Evolutionary conservation across 2,888 invertebrate genomes (phyloP), one percentile per base, ranked within the genome.

Genomic region (Xylophagus ater): DNA sequence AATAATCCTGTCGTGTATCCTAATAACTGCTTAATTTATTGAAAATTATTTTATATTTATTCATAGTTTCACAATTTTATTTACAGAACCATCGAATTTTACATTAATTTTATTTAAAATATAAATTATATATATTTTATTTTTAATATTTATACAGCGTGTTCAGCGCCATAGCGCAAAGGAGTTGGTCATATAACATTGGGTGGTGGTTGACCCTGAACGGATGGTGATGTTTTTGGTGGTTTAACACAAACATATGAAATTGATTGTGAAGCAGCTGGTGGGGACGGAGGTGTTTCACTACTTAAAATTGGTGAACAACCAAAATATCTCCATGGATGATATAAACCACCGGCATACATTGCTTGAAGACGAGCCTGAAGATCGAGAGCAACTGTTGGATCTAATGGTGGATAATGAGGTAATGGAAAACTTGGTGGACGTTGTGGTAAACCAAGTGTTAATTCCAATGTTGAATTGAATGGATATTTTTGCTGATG

Each of bases 171-270:
- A 49, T 56, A 65, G 54, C 66, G 65, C 55, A 65, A 46, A 23
- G 65, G 65, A 59, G 65, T 65, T 53, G 65, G 65, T 65, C 66
- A 65, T 59, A 65, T 65, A 45, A 65, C 59, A 48, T 60, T 65
- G 3, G 62, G 58, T 28, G 62, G 57, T 23, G 55, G 55, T 25
- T 36, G 40, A 24, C 40, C 31, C 28, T 29, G 33, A 15, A 28
- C 12, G 8, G 33, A 26, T 5, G 65, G 62, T 17, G 65, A 65
- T 19, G 62, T 57, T 40, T 62, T 64, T 29, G 57, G 53, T 34
- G 60, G 59, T 42, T 63, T 65, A 30, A 63, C 59, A 43, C 62
- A 62, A 9, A 46, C 37, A 25, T 43, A 40, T 4, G 47, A 39
- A 30, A 39, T n/a, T 33, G 45, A 21, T 14, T 36, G 37, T 23